Percentiles rank a stretch among this genome's conserved stretches.
Evolutionary conservation across 2,113 vertebrate genomes (phyloP).

Genomic region (Aix galericulata): DNA sequence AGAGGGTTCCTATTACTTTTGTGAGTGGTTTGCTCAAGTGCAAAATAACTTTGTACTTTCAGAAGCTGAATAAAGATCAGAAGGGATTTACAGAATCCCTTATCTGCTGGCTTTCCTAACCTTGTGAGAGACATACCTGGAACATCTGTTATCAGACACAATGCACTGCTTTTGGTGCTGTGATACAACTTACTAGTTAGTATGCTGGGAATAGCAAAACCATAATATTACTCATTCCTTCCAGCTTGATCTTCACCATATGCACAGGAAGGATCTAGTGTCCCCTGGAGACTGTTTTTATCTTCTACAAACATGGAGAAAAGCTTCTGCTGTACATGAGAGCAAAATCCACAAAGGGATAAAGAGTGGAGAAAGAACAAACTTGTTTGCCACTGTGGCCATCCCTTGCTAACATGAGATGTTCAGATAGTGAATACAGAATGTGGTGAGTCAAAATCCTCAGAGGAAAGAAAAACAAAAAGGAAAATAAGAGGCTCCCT

Average conservation of each 20-base stretch:
- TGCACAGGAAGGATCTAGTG: neutral
- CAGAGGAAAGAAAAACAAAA: neutral
- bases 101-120: neutral
- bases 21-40: neutral
- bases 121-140: neutral
- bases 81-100: neutral
- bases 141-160: neutral
- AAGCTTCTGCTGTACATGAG: neutral
- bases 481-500: neutral
- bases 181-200: neutral
- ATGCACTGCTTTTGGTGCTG: neutral
- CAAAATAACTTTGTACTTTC: neutral
- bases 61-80: neutral
- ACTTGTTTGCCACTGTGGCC: neutral
- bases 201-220: neutral
- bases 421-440: neutral
- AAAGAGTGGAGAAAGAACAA: neutral
- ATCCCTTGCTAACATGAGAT: neutral
- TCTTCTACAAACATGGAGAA: neutral
- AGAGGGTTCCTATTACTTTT: neutral
- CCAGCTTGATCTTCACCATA: neutral
- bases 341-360: neutral
- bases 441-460: neutral
- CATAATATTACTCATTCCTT: neutral
- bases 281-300: neutral